Percentiles rank a stretch among this genome's conserved stretches.
Conservation (phyloP, 2,113 vertebrate species). For the Nicator chloris region DNA sequence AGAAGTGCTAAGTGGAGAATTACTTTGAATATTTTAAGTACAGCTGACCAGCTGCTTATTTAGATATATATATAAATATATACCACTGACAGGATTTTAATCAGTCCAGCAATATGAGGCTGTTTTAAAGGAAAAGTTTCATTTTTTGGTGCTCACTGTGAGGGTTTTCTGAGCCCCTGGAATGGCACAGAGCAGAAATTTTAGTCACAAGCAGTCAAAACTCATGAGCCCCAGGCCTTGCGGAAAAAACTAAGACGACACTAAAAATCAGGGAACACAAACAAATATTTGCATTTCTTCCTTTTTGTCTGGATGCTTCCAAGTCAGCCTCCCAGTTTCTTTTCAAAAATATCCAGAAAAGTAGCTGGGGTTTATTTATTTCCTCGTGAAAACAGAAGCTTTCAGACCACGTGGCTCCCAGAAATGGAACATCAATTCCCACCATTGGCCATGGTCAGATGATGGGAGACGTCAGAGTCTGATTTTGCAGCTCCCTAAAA, state of each 20-base stretch:
- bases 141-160: neutral
- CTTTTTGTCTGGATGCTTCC: neutral
- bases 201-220: neutral
- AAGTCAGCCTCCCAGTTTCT: neutral
- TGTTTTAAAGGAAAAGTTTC: neutral
- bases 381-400: neutral
- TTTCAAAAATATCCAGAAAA: neutral
- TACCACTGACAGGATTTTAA: neutral
- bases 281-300: neutral
- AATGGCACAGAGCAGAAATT: neutral
- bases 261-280: neutral
- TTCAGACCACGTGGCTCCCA: neutral
- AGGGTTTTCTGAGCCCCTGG: neutral
- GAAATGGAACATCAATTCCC: neutral
- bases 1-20: constrained; percentile 25
- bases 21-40: constrained; percentile 42
- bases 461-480: neutral
- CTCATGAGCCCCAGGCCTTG: neutral
- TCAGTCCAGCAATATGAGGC: neutral
- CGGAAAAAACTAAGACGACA: rapidly evolving
- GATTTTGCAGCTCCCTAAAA: neutral
- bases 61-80: neutral
- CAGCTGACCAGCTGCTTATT: constrained; percentile 39
- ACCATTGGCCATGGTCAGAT: rapidly evolving
- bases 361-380: neutral